A percentile compares a stretch with the other conserved stretches of the same genome.
These are phyloP conservation scores for Poliocrania exsul DNA, from an alignment of 2,797 vertebrate genomes.

Conservation along the genomic window DNA sequence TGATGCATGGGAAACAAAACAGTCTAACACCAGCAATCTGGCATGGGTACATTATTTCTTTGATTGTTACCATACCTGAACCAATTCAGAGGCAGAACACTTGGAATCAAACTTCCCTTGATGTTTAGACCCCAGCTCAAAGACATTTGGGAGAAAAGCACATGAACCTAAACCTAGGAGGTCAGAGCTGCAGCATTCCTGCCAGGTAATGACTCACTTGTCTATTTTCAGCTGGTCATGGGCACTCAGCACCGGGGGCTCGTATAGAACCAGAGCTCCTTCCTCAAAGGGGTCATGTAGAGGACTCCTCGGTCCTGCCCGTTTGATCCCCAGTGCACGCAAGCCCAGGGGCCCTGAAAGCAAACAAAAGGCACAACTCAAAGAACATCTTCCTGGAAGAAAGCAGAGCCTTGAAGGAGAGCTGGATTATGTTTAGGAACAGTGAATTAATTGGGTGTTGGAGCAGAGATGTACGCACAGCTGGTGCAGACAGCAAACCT, in stretches of 20 bases:
- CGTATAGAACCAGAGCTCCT: slow-evolving; percentile 90
- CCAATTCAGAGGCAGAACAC: neutral
- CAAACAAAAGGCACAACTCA: slow-evolving; percentile 31
- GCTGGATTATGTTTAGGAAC: neutral
- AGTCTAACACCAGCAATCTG: neutral
- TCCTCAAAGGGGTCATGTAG: slow-evolving; percentile 95
- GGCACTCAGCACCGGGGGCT: slow-evolving; percentile 84
- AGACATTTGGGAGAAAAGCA: neutral
- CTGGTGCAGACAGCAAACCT: neutral
- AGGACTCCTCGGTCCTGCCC: slow-evolving; percentile 86
- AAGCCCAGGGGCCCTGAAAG: slow-evolving; percentile 86
- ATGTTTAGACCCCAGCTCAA: neutral
- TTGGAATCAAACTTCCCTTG: neutral
- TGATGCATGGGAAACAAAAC: neutral
- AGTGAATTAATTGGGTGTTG: neutral
- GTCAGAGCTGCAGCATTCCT: neutral
- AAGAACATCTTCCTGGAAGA: neutral
- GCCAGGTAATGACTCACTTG: slow-evolving; percentile 83
- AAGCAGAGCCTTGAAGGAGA: neutral
- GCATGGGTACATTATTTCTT: neutral
- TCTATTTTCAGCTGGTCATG: slow-evolving; percentile 94
- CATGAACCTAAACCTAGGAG: neutral
- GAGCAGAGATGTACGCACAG: neutral
- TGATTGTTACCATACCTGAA: neutral
- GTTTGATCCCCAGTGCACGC: slow-evolving; percentile 89